Percentiles rank a stretch among this genome's conserved stretches.
These are phyloP conservation scores for Phaonia tiefii DNA, from an alignment of 2,888 invertebrate genomes.

Conservation along the genomic window DNA sequence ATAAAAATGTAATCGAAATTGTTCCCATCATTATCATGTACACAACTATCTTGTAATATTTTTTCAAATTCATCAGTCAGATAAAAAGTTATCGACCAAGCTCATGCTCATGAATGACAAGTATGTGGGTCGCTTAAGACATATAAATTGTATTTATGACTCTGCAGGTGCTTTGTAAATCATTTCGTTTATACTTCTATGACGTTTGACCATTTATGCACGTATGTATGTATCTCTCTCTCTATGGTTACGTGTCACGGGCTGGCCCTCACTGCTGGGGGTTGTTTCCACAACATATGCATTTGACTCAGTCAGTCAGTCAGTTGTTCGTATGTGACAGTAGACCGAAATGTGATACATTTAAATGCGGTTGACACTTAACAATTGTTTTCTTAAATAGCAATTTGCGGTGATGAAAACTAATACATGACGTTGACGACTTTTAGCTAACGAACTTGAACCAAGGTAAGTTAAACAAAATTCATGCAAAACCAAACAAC, in stretches of 20 bases:
- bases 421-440: constrained; percentile 32
- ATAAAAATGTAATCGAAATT: no score
- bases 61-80: no score
- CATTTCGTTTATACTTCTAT: no score
- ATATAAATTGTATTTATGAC: no score
- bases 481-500: constrained; percentile 19
- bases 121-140: no score
- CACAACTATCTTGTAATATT: no score
- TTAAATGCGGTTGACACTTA: constrained; percentile 64
- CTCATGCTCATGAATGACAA: no score
- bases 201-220: no score
- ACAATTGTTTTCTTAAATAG: constrained; percentile 66
- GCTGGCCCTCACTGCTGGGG: constrained; percentile 37
- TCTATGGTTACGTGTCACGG: constrained; percentile 4
- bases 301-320: constrained; percentile 11
- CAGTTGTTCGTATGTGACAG: not conserved
- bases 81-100: no score
- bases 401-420: constrained; percentile 64
- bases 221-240: no score
- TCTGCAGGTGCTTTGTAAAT: no score
- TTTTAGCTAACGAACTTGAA: constrained; percentile 60
- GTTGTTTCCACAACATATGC: constrained; percentile 32
- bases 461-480: constrained; percentile 43
- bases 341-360: constrained; percentile 51
- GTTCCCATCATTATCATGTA: no score